phyloP scores from a whole-genome alignment of 2,797 vertebrate genomes.

The Babyrousa celebensis region DNA sequence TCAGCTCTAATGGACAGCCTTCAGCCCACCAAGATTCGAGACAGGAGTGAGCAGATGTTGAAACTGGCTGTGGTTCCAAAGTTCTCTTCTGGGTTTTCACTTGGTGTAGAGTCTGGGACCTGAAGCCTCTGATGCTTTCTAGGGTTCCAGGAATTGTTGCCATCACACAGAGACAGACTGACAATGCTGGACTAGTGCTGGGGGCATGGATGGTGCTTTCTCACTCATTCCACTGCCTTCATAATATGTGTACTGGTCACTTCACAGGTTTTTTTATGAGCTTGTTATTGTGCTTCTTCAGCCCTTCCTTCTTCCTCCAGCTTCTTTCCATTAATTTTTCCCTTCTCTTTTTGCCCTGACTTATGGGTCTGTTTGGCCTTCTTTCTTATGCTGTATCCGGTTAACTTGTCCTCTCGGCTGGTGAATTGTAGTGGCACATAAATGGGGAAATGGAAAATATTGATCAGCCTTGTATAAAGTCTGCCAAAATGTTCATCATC shows the following conservation, averaged over 20 bases:
- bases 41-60: background rate
- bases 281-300: background rate
- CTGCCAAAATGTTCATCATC: conserved; percentile 72
- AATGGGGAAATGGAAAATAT: conserved; percentile 77
- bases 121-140: background rate
- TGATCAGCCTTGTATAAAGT: conserved; percentile 70
- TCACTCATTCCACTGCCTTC: background rate
- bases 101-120: background rate
- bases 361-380: conserved; percentile 28
- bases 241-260: background rate
- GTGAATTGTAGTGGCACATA: conserved; percentile 71
- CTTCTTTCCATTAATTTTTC: conserved; percentile 22
- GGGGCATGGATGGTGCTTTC: accelerated
- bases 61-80: background rate
- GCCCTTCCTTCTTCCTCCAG: background rate
- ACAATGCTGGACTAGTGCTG: background rate
- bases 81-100: background rate
- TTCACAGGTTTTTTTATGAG: background rate
- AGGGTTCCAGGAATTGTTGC: background rate
- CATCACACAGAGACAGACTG: background rate
- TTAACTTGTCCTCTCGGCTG: conserved; percentile 6
- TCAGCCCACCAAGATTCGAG: background rate
- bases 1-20: background rate
- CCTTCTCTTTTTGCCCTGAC: conserved; percentile 41
- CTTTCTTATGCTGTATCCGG: background rate